Evolutionary conservation across 2,888 invertebrate genomes (phyloP).

Genomic region (Agrotis segetum): DNA sequence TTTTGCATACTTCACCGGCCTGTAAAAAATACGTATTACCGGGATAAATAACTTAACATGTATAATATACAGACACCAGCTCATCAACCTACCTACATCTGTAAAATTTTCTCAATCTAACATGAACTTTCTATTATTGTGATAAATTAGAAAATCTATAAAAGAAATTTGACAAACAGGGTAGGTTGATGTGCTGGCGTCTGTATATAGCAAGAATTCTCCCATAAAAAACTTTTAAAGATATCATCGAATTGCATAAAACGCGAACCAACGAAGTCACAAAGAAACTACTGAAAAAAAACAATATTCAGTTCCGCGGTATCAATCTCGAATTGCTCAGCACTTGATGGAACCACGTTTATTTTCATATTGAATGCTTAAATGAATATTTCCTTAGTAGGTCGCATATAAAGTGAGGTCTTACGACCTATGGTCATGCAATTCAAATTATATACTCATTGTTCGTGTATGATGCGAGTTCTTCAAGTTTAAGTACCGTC

Average conservation of each 20-base stretch:
- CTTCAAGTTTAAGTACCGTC: slow-evolving; percentile 59
- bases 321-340: slow-evolving; percentile 34
- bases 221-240: neutral
- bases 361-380: slow-evolving; percentile 62
- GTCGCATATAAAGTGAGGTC: slow-evolving; percentile 65
- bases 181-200: no score
- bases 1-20: no score
- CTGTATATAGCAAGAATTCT: no score
- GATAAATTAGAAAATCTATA: no score
- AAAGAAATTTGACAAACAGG: no score
- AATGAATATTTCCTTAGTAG: slow-evolving; percentile 62
- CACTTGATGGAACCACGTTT: slow-evolving; percentile 43
- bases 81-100: no score
- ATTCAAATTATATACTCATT: slow-evolving; percentile 71
- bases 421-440: slow-evolving; percentile 74
- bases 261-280: neutral
- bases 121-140: no score
- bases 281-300: slow-evolving; percentile 18
- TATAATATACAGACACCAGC: no score
- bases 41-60: no score
- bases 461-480: slow-evolving; percentile 62
- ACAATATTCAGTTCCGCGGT: slow-evolving; percentile 23
- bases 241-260: neutral
- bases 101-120: no score
- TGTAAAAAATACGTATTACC: no score